Conservation (phyloP, 1,140 invertebrate genomes). For the Bombus haemorrhoidalis region DNA sequence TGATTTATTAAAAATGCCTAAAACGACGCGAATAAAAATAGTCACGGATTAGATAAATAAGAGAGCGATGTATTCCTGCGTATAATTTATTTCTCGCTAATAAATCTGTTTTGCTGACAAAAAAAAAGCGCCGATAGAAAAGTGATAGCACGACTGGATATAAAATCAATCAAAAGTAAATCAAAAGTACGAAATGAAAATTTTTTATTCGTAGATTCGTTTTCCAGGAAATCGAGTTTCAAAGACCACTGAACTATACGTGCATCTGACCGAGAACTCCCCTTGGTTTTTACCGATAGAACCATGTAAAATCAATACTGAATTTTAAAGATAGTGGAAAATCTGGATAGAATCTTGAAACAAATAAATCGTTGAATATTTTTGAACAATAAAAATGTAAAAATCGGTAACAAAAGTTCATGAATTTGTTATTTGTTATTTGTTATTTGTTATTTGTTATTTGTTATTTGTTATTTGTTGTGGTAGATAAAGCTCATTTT, state of each 20-base stretch:
- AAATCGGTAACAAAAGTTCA: background rate
- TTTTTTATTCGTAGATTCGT: background rate
- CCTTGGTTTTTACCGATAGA: background rate
- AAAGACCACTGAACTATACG: background rate
- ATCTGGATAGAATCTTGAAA: background rate
- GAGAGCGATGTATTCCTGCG: background rate
- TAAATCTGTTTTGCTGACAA: background rate
- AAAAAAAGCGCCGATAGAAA: background rate
- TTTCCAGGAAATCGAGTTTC: background rate
- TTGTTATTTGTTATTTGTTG: no score
- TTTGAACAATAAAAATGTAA: background rate
- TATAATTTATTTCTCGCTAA: background rate
- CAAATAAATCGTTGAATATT: background rate
- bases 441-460: no score
- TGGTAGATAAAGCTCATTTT: no score
- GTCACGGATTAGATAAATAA: background rate
- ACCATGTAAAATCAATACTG: background rate
- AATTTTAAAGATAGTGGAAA: background rate
- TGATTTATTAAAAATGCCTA: background rate
- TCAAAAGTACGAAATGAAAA: background rate
- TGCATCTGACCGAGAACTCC: no score
- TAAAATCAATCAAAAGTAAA: conserved; percentile 1
- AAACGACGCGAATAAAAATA: background rate
- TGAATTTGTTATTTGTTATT: no score
- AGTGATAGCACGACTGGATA: background rate